phyloP scores from a whole-genome alignment of 1,140 invertebrate genomes.

The Cydia pomonella region DNA sequence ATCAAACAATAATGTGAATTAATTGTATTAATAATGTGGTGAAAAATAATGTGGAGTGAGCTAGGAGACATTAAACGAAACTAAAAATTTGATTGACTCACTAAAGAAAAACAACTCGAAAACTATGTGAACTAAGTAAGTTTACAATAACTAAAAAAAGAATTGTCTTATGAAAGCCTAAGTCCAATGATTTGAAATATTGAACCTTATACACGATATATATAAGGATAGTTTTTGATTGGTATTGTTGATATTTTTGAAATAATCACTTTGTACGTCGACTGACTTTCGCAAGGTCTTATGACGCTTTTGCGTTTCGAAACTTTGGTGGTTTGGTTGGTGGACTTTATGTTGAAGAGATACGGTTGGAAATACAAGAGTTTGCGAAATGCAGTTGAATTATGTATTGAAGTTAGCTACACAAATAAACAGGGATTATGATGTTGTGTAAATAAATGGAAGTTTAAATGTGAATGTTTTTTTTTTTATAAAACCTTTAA shows the following conservation, averaged over 20 bases:
- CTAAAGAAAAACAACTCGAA: neutral
- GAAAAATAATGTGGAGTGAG: neutral
- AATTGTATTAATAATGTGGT: neutral
- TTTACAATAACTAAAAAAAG: neutral
- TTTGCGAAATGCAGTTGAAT: slow-evolving; percentile 14
- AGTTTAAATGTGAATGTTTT: slow-evolving; percentile 26
- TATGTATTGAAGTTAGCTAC: slow-evolving; percentile 23
- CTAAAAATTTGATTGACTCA: slow-evolving; percentile 1
- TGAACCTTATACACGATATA: slow-evolving; percentile 26
- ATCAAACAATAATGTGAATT: too few species aligned
- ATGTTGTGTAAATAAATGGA: slow-evolving; percentile 32
- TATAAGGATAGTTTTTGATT: slow-evolving; percentile 27
- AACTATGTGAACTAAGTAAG: neutral
- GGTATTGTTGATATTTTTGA: slow-evolving; percentile 30
- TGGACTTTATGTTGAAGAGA: neutral
- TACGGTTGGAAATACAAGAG: neutral
- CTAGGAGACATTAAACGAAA: neutral
- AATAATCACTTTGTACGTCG: slow-evolving; percentile 23
- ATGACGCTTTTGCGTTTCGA: neutral
- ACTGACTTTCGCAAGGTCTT: slow-evolving; percentile 14
- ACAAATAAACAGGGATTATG: slow-evolving; percentile 20
- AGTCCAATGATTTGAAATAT: slow-evolving; percentile 31
- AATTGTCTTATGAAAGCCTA: slow-evolving; percentile 30
- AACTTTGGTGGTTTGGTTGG: too few species aligned
- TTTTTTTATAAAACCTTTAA: neutral